phyloP scores from a whole-genome alignment of 2,797 vertebrate species.

The Alcedo quadribrachys region DNA sequence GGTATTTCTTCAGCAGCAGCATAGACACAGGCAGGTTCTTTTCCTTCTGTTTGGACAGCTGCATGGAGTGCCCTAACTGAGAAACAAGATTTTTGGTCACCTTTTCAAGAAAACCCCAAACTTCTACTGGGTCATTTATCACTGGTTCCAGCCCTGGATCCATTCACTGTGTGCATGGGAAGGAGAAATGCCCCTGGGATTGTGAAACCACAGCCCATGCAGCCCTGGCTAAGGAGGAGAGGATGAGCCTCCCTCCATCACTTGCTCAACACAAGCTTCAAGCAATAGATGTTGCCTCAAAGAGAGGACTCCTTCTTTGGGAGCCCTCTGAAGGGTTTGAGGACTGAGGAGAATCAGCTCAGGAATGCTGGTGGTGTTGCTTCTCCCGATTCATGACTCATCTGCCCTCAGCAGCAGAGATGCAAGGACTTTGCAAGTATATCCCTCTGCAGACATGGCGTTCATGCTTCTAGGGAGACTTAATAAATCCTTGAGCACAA shows the following conservation, averaged over 20 bases:
- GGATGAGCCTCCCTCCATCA: background rate
- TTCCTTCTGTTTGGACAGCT: background rate
- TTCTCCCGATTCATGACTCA: background rate
- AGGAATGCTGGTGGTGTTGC: background rate
- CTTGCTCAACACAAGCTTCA: fast-evolving
- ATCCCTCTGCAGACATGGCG: background rate
- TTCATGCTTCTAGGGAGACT: background rate
- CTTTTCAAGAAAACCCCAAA: background rate
- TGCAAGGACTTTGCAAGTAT: background rate
- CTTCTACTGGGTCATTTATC: background rate
- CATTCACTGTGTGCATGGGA: background rate
- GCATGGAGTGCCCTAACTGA: background rate
- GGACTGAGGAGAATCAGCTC: background rate
- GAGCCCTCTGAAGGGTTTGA: background rate
- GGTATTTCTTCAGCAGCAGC: background rate
- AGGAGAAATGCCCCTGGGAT: background rate
- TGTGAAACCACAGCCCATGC: background rate
- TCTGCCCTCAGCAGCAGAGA: background rate
- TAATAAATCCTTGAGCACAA: background rate
- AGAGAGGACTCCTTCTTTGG: background rate
- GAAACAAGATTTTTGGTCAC: background rate
- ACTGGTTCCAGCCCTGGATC: background rate
- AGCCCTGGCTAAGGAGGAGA: background rate
- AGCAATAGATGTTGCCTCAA: background rate
- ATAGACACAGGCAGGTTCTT: background rate